phyloP scores from a whole-genome alignment of 2,888 invertebrate species.

The Drosophila rubida region DNA sequence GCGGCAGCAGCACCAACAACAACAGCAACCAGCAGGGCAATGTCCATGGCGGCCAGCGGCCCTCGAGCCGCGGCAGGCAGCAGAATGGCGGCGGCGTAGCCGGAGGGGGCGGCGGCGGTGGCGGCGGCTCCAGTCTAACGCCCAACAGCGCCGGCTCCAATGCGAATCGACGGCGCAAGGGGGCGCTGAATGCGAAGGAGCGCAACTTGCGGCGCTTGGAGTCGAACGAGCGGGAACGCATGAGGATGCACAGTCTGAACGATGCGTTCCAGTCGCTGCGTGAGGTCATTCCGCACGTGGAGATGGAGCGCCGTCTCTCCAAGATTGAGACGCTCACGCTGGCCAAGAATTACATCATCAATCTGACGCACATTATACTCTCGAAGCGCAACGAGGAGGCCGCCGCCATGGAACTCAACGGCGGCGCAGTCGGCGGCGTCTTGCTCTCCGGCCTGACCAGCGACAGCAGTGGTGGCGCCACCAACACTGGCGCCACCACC shows the following conservation, averaged over 20 bases:
- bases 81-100: slow-evolving; percentile 23
- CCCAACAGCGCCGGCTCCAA: slow-evolving; percentile 40
- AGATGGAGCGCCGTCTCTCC: slow-evolving; percentile 92
- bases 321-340: slow-evolving; percentile 95
- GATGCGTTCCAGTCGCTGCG: slow-evolving; percentile 94
- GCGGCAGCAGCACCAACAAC: slow-evolving; percentile 76
- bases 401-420: slow-evolving; percentile 80
- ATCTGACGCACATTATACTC: slow-evolving; percentile 93
- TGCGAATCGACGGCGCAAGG: slow-evolving; percentile 88
- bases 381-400: slow-evolving; percentile 88
- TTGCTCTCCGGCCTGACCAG: slow-evolving; percentile 53
- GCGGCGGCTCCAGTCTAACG: slow-evolving; percentile 15
- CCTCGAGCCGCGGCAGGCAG: slow-evolving; percentile 81
- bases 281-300: slow-evolving; percentile 94
- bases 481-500: slow-evolving; percentile 43
- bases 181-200: slow-evolving; percentile 92
- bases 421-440: slow-evolving; percentile 70
- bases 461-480: slow-evolving; percentile 34
- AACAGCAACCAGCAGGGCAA: slow-evolving; percentile 49
- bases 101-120: slow-evolving; percentile 4
- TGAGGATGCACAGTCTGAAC: slow-evolving; percentile 96
- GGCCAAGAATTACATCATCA: slow-evolving; percentile 96
- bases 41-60: slow-evolving; percentile 49
- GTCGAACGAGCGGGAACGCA: slow-evolving; percentile 95
- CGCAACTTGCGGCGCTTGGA: slow-evolving; percentile 94